A percentile compares a stretch with the other conserved stretches of the same genome.
Evolutionary conservation across 2,797 vertebrate genomes (phyloP).

Genomic region (Lates japonicus): DNA sequence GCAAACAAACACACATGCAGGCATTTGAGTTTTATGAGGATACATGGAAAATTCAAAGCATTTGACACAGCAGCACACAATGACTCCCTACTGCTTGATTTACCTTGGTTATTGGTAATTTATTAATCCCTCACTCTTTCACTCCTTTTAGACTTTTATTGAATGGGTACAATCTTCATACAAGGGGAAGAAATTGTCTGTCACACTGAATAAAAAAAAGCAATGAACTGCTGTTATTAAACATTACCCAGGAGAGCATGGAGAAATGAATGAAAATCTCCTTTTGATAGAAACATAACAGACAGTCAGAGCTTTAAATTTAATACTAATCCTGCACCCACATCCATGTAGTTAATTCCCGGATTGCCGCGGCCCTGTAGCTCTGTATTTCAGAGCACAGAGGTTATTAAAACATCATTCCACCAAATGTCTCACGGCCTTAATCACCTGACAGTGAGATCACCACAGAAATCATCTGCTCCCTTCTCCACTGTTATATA

Average conservation of each 20-base stretch:
- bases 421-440: slow-evolving; percentile 19
- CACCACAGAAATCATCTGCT: slow-evolving; percentile 14
- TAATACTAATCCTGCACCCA: slow-evolving; percentile 43
- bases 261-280: slow-evolving; percentile 49
- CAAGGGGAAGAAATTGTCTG: slow-evolving; percentile 58
- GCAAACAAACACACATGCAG: not conserved
- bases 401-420: slow-evolving; percentile 54
- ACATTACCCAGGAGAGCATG: slow-evolving; percentile 35
- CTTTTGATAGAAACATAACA: slow-evolving; percentile 53
- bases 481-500: not conserved
- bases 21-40: not conserved
- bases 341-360: slow-evolving; percentile 53
- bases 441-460: slow-evolving; percentile 47
- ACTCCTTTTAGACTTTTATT: slow-evolving; percentile 35
- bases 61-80: not conserved
- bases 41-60: slow-evolving; percentile 12
- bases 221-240: slow-evolving; percentile 47
- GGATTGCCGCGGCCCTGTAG: slow-evolving; percentile 9
- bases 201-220: slow-evolving; percentile 60
- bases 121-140: slow-evolving; percentile 37
- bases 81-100: slow-evolving; percentile 11
- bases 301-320: slow-evolving; percentile 46
- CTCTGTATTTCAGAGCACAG: slow-evolving; percentile 13
- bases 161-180: slow-evolving; percentile 30
- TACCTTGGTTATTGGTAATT: slow-evolving; percentile 15